A percentile compares a stretch with the other conserved stretches of the same genome.
These are phyloP conservation scores for Drosophila arawakana DNA, from an alignment of 1,140 invertebrate genomes.

Conservation along the genomic window DNA sequence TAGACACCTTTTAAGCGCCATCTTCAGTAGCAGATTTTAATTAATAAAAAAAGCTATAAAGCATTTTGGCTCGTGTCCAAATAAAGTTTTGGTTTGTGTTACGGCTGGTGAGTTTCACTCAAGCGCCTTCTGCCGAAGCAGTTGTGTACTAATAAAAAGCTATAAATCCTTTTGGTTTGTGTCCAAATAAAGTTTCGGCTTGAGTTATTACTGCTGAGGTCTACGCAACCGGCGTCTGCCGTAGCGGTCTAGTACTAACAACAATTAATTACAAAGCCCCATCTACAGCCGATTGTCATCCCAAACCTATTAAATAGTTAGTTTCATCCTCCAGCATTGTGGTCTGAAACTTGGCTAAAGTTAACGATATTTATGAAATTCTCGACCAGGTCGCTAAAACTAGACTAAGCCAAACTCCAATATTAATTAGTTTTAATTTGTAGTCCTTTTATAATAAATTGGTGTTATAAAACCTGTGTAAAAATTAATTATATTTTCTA, in stretches of 20 bases:
- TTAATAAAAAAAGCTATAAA: too few relatives aligned
- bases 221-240: background rate
- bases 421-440: too few relatives aligned
- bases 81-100: background rate
- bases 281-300: background rate
- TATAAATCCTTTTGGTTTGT: background rate
- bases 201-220: background rate
- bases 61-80: background rate
- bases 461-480: too few relatives aligned
- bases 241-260: too few relatives aligned
- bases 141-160: too few relatives aligned
- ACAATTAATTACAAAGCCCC: background rate
- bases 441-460: too few relatives aligned
- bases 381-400: too few relatives aligned
- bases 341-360: background rate
- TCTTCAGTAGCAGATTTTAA: too few relatives aligned
- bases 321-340: background rate
- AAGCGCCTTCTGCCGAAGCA: too few relatives aligned
- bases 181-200: background rate
- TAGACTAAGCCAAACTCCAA: too few relatives aligned
- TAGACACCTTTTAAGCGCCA: too few relatives aligned
- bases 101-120: background rate
- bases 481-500: too few relatives aligned
- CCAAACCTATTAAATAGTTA: background rate
- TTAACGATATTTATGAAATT: background rate